Conservation (phyloP, 2,797 vertebrate species). For the Micrastur ruficollis region DNA sequence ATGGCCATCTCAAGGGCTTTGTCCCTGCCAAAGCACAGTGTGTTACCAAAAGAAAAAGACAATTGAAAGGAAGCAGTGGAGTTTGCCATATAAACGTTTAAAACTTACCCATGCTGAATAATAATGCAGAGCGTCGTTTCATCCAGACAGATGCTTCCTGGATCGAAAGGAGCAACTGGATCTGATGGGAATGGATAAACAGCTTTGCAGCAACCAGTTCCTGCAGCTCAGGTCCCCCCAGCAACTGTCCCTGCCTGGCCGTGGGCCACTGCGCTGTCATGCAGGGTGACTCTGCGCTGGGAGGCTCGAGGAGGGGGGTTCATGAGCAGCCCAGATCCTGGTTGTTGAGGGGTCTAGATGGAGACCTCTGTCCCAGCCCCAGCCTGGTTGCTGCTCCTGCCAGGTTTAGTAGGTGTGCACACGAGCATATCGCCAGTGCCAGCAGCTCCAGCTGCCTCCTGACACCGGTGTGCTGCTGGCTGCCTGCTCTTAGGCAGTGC, state of each 20-base stretch:
- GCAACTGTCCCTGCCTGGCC: neutral
- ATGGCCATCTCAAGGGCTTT: neutral
- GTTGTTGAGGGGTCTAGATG: neutral
- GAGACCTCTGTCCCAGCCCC: neutral
- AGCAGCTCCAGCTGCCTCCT: neutral
- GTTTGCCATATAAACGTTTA: neutral
- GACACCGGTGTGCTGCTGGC: accelerated
- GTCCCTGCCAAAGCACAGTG: slow-evolving; percentile 33
- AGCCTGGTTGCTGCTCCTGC: neutral
- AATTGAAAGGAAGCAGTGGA: slow-evolving; percentile 21
- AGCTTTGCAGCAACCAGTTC: neutral
- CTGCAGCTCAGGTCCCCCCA: neutral
- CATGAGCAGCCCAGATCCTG: neutral
- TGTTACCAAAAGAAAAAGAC: slow-evolving; percentile 16
- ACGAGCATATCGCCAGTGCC: neutral
- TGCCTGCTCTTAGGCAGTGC: neutral
- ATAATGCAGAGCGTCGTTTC: neutral
- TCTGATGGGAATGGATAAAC: slow-evolving; percentile 4
- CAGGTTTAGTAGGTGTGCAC: neutral
- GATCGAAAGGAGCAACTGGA: neutral
- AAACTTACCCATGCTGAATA: neutral
- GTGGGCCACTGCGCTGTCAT: neutral
- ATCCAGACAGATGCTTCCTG: slow-evolving; percentile 49
- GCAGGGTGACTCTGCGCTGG: accelerated
- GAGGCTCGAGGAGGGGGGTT: neutral